Evolutionary conservation across 2,888 invertebrate species (phyloP), one percentile per base, ranked within the genome.

Genomic region (Phasia obesa): DNA sequence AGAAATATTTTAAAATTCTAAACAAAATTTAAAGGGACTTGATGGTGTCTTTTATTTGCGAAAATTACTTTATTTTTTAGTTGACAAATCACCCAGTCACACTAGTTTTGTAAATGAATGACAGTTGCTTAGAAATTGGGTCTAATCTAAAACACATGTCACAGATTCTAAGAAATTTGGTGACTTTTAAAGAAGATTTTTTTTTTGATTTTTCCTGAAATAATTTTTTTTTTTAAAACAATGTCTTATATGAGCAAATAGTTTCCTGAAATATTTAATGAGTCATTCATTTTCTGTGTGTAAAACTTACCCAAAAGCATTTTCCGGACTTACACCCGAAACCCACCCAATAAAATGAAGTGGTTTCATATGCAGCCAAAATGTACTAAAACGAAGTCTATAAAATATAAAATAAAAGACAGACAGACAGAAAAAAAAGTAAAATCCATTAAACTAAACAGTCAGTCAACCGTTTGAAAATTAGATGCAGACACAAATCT

Each of bases 371-470:
- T 19, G 27, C 53, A 42, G 62, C 42, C 25, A 47, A 44, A 65
- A 60, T 21, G 9, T 27, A 4, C 11, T 57, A 2, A 67, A 35
- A 4, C 3, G 27, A 27, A 57, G 60, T 60, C 60, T 69, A 69
- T 53, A 53, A 44, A 4, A 62, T 13, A 17, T 35, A 35, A 19
- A 38, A 53, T 25, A 55, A 31, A 42, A 71, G 23, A n/a, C 11
- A 60, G 51, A 25, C 7, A 53, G 4, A 44, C 13, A 2, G 15
- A 21, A 51, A 59, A 23, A n/a, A 38, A 76, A 67, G 42, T 27
- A 31, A 60, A 38, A 77, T 42, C 64, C 78, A 78, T 70, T 77
- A 77, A 62, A 77, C 78, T 65, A 65, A 79, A 74, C 53, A 80
- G 44, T 60, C 79, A 80, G 67, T 69, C 60, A 80, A 74, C 15